These are phyloP conservation scores for Acrocephalus arundinaceus DNA, from an alignment of 2,113 vertebrate genomes.

Conservation along the genomic window DNA sequence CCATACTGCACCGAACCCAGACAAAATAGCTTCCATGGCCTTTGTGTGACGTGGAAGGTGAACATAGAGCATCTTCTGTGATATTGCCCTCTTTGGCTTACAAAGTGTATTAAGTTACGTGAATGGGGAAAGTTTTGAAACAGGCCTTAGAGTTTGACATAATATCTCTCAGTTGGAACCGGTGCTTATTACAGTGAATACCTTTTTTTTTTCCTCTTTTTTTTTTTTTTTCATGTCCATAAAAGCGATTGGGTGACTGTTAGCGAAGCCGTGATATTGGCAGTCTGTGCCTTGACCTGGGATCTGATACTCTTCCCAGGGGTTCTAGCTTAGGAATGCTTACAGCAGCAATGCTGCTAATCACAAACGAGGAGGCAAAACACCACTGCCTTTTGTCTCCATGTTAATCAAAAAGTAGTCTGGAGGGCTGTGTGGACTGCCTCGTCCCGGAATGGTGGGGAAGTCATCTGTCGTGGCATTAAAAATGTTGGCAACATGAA, in stretches of 20 bases:
- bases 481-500: constrained; percentile 61
- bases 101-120: constrained; percentile 63
- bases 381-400: constrained; percentile 70
- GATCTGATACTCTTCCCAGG: constrained; percentile 66
- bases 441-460: constrained; percentile 60
- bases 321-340: constrained; percentile 65
- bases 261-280: constrained; percentile 70
- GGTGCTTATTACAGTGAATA: constrained; percentile 66
- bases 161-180: constrained; percentile 71
- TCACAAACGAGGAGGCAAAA: constrained; percentile 73
- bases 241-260: constrained; percentile 76
- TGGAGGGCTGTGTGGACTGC: constrained; percentile 56
- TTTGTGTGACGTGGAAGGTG: constrained; percentile 59
- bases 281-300: constrained; percentile 71
- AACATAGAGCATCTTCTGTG: constrained; percentile 61
- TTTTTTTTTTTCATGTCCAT: constrained; percentile 39
- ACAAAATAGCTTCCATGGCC: constrained; percentile 52
- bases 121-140: constrained; percentile 70
- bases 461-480: constrained; percentile 67
- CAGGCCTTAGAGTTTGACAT: constrained; percentile 69
- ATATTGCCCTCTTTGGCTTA: constrained; percentile 63
- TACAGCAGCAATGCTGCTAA: constrained; percentile 74
- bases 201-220: background rate
- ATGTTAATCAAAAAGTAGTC: constrained; percentile 78
- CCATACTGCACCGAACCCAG: background rate